Evolutionary conservation across 2,797 vertebrate genomes (phyloP), one percentile per base, ranked within the genome.

Genomic region (Karalla daura): DNA sequence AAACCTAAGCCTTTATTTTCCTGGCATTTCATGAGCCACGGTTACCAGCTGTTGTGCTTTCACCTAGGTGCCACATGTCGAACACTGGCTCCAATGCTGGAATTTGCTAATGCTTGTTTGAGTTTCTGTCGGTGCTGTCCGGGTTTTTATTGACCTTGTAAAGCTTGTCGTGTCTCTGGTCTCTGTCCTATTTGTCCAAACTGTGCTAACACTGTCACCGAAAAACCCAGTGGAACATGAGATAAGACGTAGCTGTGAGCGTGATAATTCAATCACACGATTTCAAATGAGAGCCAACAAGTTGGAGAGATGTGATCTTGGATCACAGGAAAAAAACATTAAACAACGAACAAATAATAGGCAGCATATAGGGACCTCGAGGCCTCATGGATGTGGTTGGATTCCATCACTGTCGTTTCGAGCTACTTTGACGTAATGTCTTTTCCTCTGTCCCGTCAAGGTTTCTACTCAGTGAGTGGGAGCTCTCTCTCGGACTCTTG

Each of bases 401-500:
- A 5, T 7, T 44, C n/a, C 24, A 32, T 25, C 21, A 9, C 15
- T 17, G 11, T 4, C 35, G 1, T 3, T 25, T 51, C 7, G 52
- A 30, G 21, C 46, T 2, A 27, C 20, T 18, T 47, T 3, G 13
- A 24, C 25, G 5, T 52, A 32, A 51, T 50, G 20, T 39, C 0
- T 47, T 46, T 33, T 17, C 15, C 35, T 67, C 47, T 81, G 45
- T 70, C 61, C 63, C 59, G 23, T 63, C 3, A 63, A 95, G 94
- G 94, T 63, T 94, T 95, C 84, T 95, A 94, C 63, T 95, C 94
- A 0, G 94, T 95, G 43, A 95, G 93, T 20, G 94, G 93, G 37
- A 94, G 93, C 78, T 95, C 95, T 41, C 89, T 95, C n/a, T 95
- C 95, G 0, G 93, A 94, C 85, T 96, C 95, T 2, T 93, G 93